phyloP scores from a whole-genome alignment of 2,797 vertebrate species.

The Oreochromis grahami region DNA sequence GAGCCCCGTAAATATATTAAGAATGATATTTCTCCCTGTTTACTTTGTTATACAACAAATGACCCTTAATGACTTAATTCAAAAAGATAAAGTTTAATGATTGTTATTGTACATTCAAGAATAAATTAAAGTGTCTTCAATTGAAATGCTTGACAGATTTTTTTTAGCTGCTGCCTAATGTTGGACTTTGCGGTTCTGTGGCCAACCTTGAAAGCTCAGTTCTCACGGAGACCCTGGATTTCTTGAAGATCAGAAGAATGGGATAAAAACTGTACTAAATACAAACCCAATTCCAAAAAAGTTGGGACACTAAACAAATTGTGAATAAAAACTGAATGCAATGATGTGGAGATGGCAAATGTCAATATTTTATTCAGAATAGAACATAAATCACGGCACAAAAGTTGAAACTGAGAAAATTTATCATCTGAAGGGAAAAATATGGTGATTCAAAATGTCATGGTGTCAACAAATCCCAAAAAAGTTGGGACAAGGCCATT shows the following conservation, averaged over 20 bases:
- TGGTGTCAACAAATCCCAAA: too few relatives aligned
- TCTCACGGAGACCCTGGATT: neutral
- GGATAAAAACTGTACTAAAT: slow-evolving; percentile 23
- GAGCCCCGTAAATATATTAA: neutral
- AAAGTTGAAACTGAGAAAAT: too few relatives aligned
- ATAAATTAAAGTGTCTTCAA: neutral
- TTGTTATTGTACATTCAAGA: too few relatives aligned
- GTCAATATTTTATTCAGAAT: too few relatives aligned
- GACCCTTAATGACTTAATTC: neutral
- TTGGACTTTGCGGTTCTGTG: neutral
- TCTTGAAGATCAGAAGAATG: slow-evolving; percentile 33
- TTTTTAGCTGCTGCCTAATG: neutral
- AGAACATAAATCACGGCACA: too few relatives aligned
- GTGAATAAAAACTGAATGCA: too few relatives aligned
- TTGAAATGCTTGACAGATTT: neutral
- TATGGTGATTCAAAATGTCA: too few relatives aligned
- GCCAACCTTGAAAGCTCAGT: slow-evolving; percentile 8
- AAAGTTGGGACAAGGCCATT: too few relatives aligned
- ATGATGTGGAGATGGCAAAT: too few relatives aligned
- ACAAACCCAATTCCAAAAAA: too few relatives aligned
- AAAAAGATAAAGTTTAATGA: neutral
- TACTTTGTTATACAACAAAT: neutral
- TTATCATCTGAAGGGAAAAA: too few relatives aligned
- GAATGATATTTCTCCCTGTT: neutral
- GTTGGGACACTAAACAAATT: too few relatives aligned